Percentiles rank a stretch among this genome's conserved stretches.
phyloP scores from a whole-genome alignment of 2,113 vertebrate genomes.

The Anguilla rostrata region DNA sequence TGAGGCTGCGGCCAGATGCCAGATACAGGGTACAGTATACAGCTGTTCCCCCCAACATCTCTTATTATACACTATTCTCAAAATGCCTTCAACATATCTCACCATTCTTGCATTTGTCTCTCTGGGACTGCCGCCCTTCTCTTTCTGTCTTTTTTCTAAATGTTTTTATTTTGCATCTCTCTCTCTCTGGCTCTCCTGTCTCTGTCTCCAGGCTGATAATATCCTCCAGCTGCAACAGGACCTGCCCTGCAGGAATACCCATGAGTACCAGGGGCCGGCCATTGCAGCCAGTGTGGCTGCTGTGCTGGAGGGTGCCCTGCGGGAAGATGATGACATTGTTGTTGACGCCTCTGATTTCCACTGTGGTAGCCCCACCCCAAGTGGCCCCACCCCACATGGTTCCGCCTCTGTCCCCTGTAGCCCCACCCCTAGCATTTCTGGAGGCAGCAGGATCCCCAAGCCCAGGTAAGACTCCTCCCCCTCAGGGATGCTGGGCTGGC shows the following conservation, averaged over 20 bases:
- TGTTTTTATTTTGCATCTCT: neutral
- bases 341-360: neutral
- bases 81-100: neutral
- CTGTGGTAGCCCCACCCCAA: neutral
- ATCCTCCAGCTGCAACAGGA: conserved; percentile 93
- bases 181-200: neutral
- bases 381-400: neutral
- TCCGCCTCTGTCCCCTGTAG: neutral
- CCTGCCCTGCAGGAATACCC: conserved; percentile 47
- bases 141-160: neutral
- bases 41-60: neutral
- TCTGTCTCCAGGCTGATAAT: conserved; percentile 82
- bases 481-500: neutral
- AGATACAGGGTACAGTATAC: conserved; percentile 82
- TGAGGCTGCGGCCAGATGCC: conserved; percentile 80
- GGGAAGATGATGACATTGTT: neutral
- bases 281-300: neutral
- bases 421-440: neutral
- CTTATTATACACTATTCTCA: conserved; percentile 21
- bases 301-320: neutral
- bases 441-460: neutral
- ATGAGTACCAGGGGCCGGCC: neutral
- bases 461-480: neutral
- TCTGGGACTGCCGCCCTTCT: neutral
- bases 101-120: neutral